These are phyloP conservation scores for Microchirus variegatus DNA, from an alignment of 2,797 vertebrate species.

Conservation along the genomic window DNA sequence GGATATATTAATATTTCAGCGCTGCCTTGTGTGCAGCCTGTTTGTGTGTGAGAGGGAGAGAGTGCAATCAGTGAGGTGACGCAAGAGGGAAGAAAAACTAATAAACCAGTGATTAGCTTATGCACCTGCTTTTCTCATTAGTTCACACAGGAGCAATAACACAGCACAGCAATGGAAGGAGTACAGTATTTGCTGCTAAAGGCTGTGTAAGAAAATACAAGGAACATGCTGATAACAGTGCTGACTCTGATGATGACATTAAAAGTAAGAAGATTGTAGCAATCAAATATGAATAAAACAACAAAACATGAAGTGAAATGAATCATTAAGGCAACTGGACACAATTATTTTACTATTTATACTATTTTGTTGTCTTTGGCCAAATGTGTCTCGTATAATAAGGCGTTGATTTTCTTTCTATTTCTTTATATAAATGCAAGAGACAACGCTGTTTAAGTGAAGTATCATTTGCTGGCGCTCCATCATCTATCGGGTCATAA, in stretches of 20 bases:
- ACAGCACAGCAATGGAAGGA: slow-evolving; percentile 13
- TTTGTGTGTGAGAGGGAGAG: slow-evolving; percentile 22
- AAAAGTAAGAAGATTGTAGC: slow-evolving; percentile 18
- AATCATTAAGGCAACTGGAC: slow-evolving; percentile 10
- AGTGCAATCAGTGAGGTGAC: slow-evolving; percentile 47
- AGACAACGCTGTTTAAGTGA: slow-evolving; percentile 20
- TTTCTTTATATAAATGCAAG: slow-evolving; percentile 1
- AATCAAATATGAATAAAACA: slow-evolving; percentile 23
- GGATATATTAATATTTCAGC: slow-evolving; percentile 42
- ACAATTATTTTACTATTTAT: neutral
- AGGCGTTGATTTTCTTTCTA: no score
- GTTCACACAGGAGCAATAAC: slow-evolving; percentile 43
- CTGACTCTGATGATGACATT: slow-evolving; percentile 42
- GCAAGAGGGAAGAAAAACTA: slow-evolving; percentile 58
- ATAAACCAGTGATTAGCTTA: slow-evolving; percentile 61
- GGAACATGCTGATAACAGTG: slow-evolving; percentile 11
- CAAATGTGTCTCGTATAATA: no score
- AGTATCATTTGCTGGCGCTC: slow-evolving; percentile 6
- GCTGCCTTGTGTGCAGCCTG: slow-evolving; percentile 19
- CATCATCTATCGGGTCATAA: slow-evolving; percentile 13
- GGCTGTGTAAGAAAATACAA: slow-evolving; percentile 12
- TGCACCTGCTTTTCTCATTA: slow-evolving; percentile 64
- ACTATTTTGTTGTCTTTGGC: no score
- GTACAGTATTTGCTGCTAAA: slow-evolving; percentile 17
- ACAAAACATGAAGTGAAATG: slow-evolving; percentile 10